Evolutionary conservation across 2,888 invertebrate species (phyloP).

Genomic region (Catocala fraxini): DNA sequence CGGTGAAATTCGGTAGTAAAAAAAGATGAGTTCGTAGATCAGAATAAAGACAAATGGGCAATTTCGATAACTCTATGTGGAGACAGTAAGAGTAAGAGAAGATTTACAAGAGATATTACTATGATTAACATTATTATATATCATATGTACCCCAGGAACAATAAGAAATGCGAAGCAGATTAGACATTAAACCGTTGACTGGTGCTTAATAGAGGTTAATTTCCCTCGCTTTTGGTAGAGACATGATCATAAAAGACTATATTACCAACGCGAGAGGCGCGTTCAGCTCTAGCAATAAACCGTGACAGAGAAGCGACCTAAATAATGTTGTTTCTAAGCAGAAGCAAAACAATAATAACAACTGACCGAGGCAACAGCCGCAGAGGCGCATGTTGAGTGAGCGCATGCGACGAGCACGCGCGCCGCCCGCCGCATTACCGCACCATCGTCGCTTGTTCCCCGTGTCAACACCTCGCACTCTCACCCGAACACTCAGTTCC

Average conservation of each 20-base stretch:
- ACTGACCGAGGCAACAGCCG: constrained; percentile 85
- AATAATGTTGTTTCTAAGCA: constrained; percentile 26
- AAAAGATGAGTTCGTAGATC: too few relatives aligned
- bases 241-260: background rate
- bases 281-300: constrained; percentile 37
- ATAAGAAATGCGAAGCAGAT: too few relatives aligned
- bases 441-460: constrained; percentile 64
- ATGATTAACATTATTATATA: too few relatives aligned
- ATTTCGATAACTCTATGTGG: too few relatives aligned
- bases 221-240: too few relatives aligned
- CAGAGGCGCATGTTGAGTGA: constrained; percentile 82
- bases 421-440: constrained; percentile 70
- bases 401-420: constrained; percentile 73
- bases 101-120: too few relatives aligned
- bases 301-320: constrained; percentile 31
- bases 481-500: constrained; percentile 77
- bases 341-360: constrained; percentile 36
- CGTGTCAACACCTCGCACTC: constrained; percentile 66
- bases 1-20: too few relatives aligned
- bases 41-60: too few relatives aligned
- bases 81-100: too few relatives aligned
- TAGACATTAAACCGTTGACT: too few relatives aligned
- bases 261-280: constrained; percentile 3
- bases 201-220: too few relatives aligned
- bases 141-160: too few relatives aligned